Conservation (phyloP, 2,888 invertebrate species). For the Eilema sororculum region DNA sequence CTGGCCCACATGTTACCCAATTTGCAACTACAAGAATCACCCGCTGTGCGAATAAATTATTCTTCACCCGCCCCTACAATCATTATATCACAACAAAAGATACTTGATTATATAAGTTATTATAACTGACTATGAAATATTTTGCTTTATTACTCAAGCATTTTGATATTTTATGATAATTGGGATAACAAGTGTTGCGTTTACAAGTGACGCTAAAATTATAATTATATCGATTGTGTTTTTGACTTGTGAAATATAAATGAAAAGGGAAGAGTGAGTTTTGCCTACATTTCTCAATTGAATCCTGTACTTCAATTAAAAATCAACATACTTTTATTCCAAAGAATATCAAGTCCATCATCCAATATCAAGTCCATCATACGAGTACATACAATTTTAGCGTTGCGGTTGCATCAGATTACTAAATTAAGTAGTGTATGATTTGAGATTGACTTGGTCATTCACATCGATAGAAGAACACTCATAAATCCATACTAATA, state of each 20-base stretch:
- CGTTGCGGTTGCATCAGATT: no score
- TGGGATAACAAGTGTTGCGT: slow-evolving; percentile 64
- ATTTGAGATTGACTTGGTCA: no score
- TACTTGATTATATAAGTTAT: slow-evolving; percentile 80
- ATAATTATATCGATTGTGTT: not conserved
- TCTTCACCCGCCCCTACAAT: slow-evolving; percentile 72
- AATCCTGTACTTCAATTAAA: no score
- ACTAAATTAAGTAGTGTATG: no score
- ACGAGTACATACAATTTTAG: no score
- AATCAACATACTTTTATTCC: no score
- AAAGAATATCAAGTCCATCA: no score
- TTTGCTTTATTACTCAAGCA: slow-evolving; percentile 55
- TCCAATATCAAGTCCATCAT: no score
- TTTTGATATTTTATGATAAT: slow-evolving; percentile 70
- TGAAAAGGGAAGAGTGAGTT: no score
- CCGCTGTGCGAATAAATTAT: slow-evolving; percentile 83
- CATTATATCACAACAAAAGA: slow-evolving; percentile 78
- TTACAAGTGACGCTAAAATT: not conserved
- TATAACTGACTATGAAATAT: slow-evolving; percentile 58
- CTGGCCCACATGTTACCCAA: slow-evolving; percentile 79
- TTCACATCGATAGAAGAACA: no score
- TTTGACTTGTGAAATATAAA: not conserved
- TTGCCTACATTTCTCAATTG: no score
- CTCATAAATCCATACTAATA: no score
- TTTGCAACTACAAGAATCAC: slow-evolving; percentile 77